phyloP scores from a whole-genome alignment of 2,888 invertebrate species.

The Linnaemya vulpina region DNA sequence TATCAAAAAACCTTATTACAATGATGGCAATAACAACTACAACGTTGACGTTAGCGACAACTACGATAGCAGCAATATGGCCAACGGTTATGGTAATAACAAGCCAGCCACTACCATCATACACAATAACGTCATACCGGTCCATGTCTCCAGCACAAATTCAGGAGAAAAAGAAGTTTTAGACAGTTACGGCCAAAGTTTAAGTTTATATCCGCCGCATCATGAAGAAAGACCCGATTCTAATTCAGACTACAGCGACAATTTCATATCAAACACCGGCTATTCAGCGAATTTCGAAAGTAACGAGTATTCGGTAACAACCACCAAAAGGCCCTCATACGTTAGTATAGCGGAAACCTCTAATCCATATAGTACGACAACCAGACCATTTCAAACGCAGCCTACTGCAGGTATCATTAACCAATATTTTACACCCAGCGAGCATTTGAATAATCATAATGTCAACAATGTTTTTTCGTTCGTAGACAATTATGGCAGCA shows the following conservation, averaged over 20 bases:
- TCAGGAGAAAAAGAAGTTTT: constrained; percentile 78
- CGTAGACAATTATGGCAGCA: constrained; percentile 73
- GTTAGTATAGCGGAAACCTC: constrained; percentile 71
- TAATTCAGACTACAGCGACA: constrained; percentile 51
- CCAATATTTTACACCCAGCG: constrained; percentile 80
- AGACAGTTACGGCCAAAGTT: constrained; percentile 80
- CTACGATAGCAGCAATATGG: not conserved
- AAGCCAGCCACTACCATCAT: constrained; percentile 80
- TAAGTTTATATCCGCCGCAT: constrained; percentile 76
- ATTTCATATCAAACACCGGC: constrained; percentile 45
- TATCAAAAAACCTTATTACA: constrained; percentile 9
- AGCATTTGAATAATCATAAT: constrained; percentile 80
- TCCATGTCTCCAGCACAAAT: constrained; percentile 77
- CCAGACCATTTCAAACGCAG: constrained; percentile 74
- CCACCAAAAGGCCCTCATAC: constrained; percentile 76
- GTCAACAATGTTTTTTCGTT: constrained; percentile 78
- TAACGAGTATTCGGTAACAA: constrained; percentile 71
- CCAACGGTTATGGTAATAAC: constrained; percentile 59
- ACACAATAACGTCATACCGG: constrained; percentile 81
- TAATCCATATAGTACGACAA: constrained; percentile 38
- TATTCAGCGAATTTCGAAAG: constrained; percentile 54
- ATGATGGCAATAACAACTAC: constrained; percentile 1
- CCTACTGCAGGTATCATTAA: constrained; percentile 76
- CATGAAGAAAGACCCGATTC: constrained; percentile 53
- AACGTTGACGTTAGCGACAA: not conserved